Conservation (phyloP, 2,113 vertebrate species). For the Acrocephalus arundinaceus region DNA sequence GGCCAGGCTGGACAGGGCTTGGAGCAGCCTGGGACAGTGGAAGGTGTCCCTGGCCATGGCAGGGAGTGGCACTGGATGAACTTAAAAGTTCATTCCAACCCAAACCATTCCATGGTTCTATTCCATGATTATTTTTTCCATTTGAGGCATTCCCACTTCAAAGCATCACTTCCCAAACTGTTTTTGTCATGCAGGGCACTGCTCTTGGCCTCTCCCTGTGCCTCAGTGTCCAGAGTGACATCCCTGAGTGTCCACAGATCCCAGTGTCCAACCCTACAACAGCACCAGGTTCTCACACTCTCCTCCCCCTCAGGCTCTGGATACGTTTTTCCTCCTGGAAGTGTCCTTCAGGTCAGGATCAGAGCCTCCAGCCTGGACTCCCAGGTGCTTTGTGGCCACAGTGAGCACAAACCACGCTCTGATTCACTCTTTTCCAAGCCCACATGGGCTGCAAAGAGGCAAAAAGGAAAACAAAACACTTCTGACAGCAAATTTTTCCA, state of each 20-base stretch:
- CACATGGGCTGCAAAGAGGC: neutral
- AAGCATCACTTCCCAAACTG: neutral
- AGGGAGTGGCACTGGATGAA: accelerated
- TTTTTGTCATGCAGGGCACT: neutral
- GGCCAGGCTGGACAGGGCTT: neutral
- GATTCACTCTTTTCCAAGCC: neutral
- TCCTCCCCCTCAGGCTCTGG: neutral
- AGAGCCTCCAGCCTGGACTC: neutral
- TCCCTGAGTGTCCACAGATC: neutral
- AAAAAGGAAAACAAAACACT: constrained; percentile 26
- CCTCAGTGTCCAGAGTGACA: neutral
- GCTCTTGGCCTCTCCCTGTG: neutral
- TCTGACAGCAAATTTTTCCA: constrained; percentile 10
- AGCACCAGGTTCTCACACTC: neutral
- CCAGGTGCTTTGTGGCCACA: neutral
- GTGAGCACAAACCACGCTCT: neutral
- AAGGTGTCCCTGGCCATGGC: neutral
- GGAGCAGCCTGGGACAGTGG: neutral
- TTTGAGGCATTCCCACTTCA: neutral
- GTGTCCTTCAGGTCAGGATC: neutral
- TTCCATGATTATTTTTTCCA: neutral
- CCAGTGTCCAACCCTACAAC: neutral
- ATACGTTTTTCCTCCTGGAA: accelerated
- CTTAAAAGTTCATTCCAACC: neutral
- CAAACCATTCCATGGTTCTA: neutral